Base-by-base conservation (phyloP, 2,113 vertebrate species). In the Petrocephalus zakoni region DNA sequence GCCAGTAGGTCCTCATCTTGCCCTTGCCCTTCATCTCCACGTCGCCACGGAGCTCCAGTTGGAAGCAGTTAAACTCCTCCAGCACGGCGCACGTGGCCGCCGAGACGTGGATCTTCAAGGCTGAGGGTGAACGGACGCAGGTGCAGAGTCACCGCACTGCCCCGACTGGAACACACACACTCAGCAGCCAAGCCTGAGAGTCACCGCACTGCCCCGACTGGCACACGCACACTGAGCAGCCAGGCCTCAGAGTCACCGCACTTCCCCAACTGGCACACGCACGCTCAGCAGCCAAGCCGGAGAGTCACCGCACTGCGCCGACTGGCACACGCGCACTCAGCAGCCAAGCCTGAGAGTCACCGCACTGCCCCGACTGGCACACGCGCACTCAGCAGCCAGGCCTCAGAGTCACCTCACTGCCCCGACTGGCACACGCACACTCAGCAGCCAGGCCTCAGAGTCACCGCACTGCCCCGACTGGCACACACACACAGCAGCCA, bases 1-100 rank as follows among this genome's bases (percentile, higher is more conserved):
- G 95, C 97, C 97, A 98, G 90, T 97, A 98, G 3, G 97, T 98
- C 90, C 95, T 95, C 93, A 98, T 95, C 92, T 95, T 97, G 0
- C 97, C 97, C 92, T 98, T 98, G 64, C 97, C 97, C 94, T 98
- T 99, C 94, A 99, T 94, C 90, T 98, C 97, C 25, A 99, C 93
- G 0, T 98, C 96, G 0, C 98, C 97, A 87, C 97, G 92, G 68
- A 96, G 95, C 92, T 98, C 96, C 93, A 98, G 93, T 90, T 97
- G 96, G 10, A 99, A 99, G 86, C 96, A 95, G 90, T 95, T 95
- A 13, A 97, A 97, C 88, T 98, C 97, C 90, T 96, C 94, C 90
- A 99, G 94, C 78, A 97, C 95, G 0, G 95, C 94, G 4, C 93
- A 95, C 15, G 98, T 97, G 51, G 96, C 95, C 0, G 95, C 94